phyloP scores from a whole-genome alignment of 2,113 vertebrate species.

The Caranx ignobilis region DNA sequence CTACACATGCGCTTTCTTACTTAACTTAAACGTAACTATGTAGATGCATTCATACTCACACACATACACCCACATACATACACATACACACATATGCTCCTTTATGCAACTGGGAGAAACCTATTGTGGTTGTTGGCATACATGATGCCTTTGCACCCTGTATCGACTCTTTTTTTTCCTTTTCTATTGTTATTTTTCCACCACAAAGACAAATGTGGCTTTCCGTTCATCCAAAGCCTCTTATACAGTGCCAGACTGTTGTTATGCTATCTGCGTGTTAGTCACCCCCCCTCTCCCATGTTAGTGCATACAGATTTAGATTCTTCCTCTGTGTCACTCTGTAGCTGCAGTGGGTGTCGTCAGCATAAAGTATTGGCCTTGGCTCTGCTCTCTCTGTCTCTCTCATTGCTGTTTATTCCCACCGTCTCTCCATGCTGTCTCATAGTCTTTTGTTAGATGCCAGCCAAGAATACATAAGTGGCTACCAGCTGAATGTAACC shows the following conservation, averaged over 20 bases:
- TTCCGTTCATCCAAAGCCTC: neutral
- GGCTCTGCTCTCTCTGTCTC: neutral
- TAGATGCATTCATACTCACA: too few relatives aligned
- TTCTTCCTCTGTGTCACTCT: neutral
- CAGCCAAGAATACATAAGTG: neutral
- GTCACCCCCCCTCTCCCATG: neutral
- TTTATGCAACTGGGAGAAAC: constrained; percentile 1
- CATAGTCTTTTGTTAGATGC: neutral
- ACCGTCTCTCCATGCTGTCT: neutral
- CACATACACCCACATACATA: too few relatives aligned
- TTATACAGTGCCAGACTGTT: constrained; percentile 12
- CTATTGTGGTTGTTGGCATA: neutral
- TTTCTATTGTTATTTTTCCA: neutral
- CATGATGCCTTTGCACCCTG: neutral
- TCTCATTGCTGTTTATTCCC: neutral
- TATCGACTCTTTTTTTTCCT: neutral
- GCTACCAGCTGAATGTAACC: neutral
- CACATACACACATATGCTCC: constrained; percentile 11
- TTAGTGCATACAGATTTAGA: constrained; percentile 10
- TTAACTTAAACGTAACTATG: too few relatives aligned
- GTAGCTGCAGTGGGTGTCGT: neutral
- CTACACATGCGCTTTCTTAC: too few relatives aligned
- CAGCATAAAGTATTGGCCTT: neutral
- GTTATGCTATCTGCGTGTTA: constrained; percentile 5
- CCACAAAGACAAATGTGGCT: neutral